Evolutionary conservation across 2,888 invertebrate species (phyloP).

Genomic region (Panopea generosa): DNA sequence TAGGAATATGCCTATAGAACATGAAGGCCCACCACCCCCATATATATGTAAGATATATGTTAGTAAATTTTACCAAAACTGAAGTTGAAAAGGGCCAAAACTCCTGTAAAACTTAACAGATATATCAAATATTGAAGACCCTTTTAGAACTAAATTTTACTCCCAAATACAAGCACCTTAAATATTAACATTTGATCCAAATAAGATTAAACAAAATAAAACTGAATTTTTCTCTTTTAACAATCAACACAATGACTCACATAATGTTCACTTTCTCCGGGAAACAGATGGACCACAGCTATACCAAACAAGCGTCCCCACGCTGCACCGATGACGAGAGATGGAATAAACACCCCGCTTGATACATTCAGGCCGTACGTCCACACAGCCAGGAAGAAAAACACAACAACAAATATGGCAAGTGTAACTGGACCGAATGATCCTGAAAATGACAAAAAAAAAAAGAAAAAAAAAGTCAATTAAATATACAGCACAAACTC

Average conservation of each 20-base stretch:
- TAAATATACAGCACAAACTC: neutral
- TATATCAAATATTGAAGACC: too few relatives aligned
- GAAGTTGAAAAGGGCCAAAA: too few relatives aligned
- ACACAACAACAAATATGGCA: constrained; percentile 88
- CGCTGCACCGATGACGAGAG: constrained; percentile 96
- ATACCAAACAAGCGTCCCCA: constrained; percentile 97
- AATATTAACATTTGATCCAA: too few relatives aligned
- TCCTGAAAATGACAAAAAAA: constrained; percentile 66
- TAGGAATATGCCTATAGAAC: too few relatives aligned
- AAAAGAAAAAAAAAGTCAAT: constrained; percentile 21
- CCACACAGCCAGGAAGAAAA: constrained; percentile 95
- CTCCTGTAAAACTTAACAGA: too few relatives aligned
- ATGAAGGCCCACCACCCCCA: too few relatives aligned
- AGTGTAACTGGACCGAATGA: constrained; percentile 72
- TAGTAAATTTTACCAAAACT: too few relatives aligned
- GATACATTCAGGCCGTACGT: constrained; percentile 98
- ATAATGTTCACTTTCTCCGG: constrained; percentile 79
- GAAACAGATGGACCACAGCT: constrained; percentile 84
- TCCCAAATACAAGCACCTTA: too few relatives aligned
- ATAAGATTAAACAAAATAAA: neutral
- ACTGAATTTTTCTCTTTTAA: neutral
- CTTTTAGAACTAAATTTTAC: too few relatives aligned
- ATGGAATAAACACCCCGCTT: constrained; percentile 97
- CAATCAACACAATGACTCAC: constrained; percentile 65
- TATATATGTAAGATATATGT: too few relatives aligned